phyloP scores from a whole-genome alignment of 1,140 invertebrate species.

The Papilio aristodemus region DNA sequence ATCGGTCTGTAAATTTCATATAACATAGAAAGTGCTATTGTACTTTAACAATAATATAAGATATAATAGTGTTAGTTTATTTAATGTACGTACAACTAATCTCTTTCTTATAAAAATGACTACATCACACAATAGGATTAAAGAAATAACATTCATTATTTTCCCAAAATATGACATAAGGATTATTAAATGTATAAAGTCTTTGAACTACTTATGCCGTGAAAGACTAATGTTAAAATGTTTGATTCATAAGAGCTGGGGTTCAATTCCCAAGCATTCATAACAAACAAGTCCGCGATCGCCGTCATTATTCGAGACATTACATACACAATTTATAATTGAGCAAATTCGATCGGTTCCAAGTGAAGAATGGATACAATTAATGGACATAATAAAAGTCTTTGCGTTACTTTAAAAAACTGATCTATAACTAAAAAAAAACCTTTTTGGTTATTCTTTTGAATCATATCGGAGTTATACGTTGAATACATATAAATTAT shows the following conservation, averaged over 20 bases:
- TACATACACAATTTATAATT: too few species aligned
- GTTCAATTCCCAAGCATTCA: background rate
- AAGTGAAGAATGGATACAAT: too few species aligned
- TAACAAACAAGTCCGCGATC: background rate
- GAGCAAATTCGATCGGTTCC: too few species aligned
- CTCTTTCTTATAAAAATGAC: slow-evolving; percentile 8
- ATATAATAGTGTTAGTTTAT: slow-evolving; percentile 18
- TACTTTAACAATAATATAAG: background rate
- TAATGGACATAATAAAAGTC: too few species aligned
- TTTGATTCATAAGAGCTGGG: background rate
- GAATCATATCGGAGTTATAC: too few species aligned
- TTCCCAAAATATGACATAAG: background rate
- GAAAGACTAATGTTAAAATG: background rate
- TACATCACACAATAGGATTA: slow-evolving; percentile 10
- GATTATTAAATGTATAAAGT: background rate
- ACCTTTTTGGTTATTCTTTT: too few species aligned
- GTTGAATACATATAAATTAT: too few species aligned
- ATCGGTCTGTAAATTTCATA: background rate
- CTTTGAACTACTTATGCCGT: background rate
- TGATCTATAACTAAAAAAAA: too few species aligned
- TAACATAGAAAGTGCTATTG: slow-evolving; percentile 11
- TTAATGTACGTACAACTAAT: slow-evolving; percentile 1
- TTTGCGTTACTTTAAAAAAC: too few species aligned
- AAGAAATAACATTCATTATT: slow-evolving; percentile 19
- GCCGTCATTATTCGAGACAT: background rate